Conservation (phyloP, 2,888 invertebrate genomes). For the Cheiracanthium punctorium region DNA sequence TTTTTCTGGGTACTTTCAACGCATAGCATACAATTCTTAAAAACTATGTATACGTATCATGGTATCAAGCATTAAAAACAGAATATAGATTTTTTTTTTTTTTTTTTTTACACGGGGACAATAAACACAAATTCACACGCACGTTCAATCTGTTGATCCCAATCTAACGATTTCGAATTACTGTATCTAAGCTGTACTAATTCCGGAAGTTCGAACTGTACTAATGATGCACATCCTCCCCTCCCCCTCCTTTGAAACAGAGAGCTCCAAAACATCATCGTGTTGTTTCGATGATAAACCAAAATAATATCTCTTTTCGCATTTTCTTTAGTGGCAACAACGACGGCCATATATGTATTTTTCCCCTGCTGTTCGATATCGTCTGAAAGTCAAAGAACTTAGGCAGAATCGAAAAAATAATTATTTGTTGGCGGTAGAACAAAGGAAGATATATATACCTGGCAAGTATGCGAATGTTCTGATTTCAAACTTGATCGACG, state of each 20-base stretch:
- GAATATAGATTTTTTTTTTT: too few species aligned
- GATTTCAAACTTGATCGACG: background rate
- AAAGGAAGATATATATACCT: background rate
- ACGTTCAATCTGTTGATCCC: background rate
- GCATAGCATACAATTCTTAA: too few species aligned
- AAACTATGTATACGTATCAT: too few species aligned
- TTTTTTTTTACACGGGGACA: too few species aligned
- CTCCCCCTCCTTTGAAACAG: background rate
- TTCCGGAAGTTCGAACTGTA: slow-evolving; percentile 22
- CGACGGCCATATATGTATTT: background rate
- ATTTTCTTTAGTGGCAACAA: background rate
- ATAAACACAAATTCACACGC: too few species aligned
- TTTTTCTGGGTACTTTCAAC: too few species aligned
- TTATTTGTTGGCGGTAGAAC: background rate
- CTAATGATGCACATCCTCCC: slow-evolving; percentile 10
- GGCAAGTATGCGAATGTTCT: background rate
- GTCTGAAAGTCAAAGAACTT: background rate
- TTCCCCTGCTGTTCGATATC: background rate
- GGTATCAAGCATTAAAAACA: too few species aligned
- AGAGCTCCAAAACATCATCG: background rate
- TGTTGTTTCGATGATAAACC: background rate
- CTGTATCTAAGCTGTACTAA: background rate
- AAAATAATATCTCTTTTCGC: background rate
- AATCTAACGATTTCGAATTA: slow-evolving; percentile 36
- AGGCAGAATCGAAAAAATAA: background rate